Conservation (phyloP, 2,888 invertebrate species). For the Cosmia pyralina region DNA sequence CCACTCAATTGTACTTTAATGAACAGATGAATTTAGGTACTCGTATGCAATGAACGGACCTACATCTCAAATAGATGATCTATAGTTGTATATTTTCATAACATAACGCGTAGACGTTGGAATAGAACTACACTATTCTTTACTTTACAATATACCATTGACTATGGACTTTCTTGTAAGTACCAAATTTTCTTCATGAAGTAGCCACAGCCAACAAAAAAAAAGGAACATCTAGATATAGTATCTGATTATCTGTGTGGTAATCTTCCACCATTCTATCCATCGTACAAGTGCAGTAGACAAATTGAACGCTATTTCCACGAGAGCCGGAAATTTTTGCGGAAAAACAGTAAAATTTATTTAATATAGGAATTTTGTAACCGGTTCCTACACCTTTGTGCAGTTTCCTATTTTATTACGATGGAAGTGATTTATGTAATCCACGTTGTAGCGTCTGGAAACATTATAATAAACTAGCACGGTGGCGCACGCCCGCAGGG, state of each 20-base stretch:
- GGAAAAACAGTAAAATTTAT: background rate
- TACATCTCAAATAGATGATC: constrained; percentile 37
- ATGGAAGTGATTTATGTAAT: background rate
- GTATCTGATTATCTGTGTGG: constrained; percentile 27
- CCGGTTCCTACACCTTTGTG: background rate
- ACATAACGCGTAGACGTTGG: background rate
- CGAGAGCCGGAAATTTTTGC: background rate
- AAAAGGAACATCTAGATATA: background rate
- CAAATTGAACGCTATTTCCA: constrained; percentile 28
- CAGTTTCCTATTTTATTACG: background rate
- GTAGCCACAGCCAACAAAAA: background rate
- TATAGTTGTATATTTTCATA: constrained; percentile 22
- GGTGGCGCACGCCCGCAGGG: too few relatives aligned
- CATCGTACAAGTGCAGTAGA: constrained; percentile 53
- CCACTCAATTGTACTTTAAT: constrained; percentile 77
- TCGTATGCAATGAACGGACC: constrained; percentile 45
- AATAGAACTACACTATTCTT: background rate
- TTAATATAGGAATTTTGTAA: background rate
- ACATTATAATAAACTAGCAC: background rate
- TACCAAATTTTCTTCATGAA: background rate
- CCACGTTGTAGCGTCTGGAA: too few relatives aligned
- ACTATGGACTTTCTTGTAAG: background rate
- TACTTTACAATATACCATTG: constrained; percentile 3
- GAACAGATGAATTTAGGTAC: constrained; percentile 59
- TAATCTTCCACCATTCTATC: constrained; percentile 34